Evolutionary conservation across 2,888 invertebrate species (phyloP), one percentile per base, ranked within the genome.

Genomic region (Amblyteles armatorius): DNA sequence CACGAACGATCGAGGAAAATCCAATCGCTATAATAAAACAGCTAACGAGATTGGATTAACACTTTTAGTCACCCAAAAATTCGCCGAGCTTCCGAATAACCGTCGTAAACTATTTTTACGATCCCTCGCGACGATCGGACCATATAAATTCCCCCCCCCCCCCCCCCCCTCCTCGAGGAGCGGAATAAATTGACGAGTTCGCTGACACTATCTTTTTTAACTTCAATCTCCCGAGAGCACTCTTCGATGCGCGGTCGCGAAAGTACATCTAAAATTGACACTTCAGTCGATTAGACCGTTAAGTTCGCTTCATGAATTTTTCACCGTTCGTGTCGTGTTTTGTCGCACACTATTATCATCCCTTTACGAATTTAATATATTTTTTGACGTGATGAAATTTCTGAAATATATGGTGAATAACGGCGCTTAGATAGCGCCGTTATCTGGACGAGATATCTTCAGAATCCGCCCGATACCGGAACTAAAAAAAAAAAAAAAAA

Each of bases 21-120:
- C 50, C 65, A 50, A 48, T 63, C 50, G 16, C 36, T n/a, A 19
- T 74, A 74, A 74, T 74, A 74, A 65, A 74, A 33, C 33, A 19
- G 74, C 50, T 65, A 33, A 74, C 29, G 65, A 76, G 50, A 16
- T 52, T 5, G 65, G 16, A 65, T 60, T 60, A 33, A 60, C 60
- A 16, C 60, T 60, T 16, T 33, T n/a, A 60, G 33, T 2, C 33
- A 22, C 22, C 22, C 1, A 33, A 44, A 60, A 60, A 60, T 60
- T 60, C 29, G 60, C 3, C 11, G 13, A 13, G 26, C 60, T 60
- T 29, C 11, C 60, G 60, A 22, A 60, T 60, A 60, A 40, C 4
- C 60, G 26, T 60, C 60, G 60, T 60, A 60, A 60, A 13, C 33
- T 29, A 26, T 60, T 33, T 60, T 33, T 60, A 60, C 33, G 33